These are phyloP conservation scores for Agrochola lychnidis DNA, from an alignment of 2,888 invertebrate genomes.

Conservation along the genomic window DNA sequence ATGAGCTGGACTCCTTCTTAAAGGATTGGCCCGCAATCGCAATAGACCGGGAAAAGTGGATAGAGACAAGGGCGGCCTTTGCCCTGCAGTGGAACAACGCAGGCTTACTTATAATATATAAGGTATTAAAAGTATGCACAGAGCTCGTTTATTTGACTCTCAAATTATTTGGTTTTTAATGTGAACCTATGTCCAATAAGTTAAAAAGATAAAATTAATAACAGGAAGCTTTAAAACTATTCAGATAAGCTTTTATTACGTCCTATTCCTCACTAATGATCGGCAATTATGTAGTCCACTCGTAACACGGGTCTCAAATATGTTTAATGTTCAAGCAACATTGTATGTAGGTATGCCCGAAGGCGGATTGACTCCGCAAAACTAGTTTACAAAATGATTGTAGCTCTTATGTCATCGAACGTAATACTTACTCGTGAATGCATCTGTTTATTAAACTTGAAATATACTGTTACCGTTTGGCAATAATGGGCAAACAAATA, in stretches of 20 bases:
- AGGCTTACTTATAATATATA: too few species aligned
- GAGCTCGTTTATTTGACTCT: background rate
- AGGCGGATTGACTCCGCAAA: constrained; percentile 48
- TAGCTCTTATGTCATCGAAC: constrained; percentile 65
- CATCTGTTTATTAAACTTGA: constrained; percentile 61
- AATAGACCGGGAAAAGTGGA: too few species aligned
- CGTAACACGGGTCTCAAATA: constrained; percentile 25
- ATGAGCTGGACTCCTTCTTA: too few species aligned
- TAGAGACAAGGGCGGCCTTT: too few species aligned
- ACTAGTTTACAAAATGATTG: constrained; percentile 59
- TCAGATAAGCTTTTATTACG: constrained; percentile 28
- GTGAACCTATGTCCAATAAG: background rate
- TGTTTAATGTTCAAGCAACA: constrained; percentile 49
- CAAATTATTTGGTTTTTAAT: background rate
- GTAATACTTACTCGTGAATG: constrained; percentile 53
- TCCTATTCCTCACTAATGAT: constrained; percentile 14
- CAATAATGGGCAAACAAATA: constrained; percentile 26
- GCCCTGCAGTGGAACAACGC: too few species aligned
- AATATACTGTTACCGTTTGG: constrained; percentile 49
- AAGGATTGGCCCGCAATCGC: too few species aligned
- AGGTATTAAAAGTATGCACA: background rate
- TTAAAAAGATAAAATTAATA: background rate
- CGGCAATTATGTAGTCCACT: constrained; percentile 24
- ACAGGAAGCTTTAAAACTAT: constrained; percentile 25
- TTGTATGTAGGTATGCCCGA: constrained; percentile 40